Evolutionary conservation across 1,140 invertebrate genomes (phyloP).

Genomic region (Antheraea mylitta): DNA sequence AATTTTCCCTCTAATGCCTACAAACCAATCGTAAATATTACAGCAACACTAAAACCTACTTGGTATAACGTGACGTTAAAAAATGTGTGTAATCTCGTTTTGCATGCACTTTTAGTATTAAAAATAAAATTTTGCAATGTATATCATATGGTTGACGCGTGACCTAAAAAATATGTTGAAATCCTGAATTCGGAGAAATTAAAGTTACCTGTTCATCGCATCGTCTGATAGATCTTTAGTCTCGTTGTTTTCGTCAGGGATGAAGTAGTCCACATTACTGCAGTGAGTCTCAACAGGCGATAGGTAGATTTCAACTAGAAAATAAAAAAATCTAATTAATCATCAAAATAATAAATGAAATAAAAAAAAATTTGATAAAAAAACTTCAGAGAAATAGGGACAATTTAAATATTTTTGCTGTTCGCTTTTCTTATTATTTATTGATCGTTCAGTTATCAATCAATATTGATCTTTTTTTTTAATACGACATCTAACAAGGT

Average conservation of each 20-base stretch:
- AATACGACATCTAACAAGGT: too few species aligned
- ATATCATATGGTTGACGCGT: neutral
- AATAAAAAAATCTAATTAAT: constrained; percentile 17
- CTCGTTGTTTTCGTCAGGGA: constrained; percentile 90
- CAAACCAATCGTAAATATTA: neutral
- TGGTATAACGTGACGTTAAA: neutral
- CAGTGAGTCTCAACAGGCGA: constrained; percentile 97
- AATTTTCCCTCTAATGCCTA: too few species aligned
- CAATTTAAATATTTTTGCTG: too few species aligned
- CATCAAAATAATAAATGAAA: neutral
- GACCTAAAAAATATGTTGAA: neutral
- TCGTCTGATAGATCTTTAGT: constrained; percentile 90
- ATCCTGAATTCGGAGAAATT: neutral
- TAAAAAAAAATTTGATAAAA: neutral
- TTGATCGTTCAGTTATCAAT: too few species aligned
- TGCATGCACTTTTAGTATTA: neutral
- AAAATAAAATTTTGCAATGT: neutral
- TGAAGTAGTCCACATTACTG: constrained; percentile 96
- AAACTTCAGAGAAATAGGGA: neutral
- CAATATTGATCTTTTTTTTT: too few species aligned
- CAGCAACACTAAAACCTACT: neutral
- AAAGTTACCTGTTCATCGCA: constrained; percentile 85
- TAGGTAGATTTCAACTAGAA: constrained; percentile 92
- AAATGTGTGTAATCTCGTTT: neutral
- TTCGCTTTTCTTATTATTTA: too few species aligned